These are phyloP conservation scores for Oxyura jamaicensis DNA, from an alignment of 2,113 vertebrate genomes.

Conservation along the genomic window DNA sequence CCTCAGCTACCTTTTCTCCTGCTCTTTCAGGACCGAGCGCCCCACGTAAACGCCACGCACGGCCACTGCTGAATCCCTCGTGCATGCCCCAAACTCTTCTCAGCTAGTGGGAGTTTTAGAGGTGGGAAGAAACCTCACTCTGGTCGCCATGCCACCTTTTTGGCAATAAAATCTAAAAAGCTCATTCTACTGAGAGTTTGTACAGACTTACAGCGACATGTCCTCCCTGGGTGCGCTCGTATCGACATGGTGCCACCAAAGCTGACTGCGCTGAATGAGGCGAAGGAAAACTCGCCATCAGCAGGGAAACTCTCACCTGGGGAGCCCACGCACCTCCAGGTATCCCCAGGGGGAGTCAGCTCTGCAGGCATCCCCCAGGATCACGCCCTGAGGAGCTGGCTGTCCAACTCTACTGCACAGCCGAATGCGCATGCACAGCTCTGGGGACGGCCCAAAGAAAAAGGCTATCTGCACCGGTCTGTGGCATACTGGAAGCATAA, in stretches of 20 bases:
- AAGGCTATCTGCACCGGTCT: rapidly evolving
- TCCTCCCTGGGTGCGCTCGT: not conserved
- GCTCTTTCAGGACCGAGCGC: rapidly evolving
- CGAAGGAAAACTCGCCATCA: rapidly evolving
- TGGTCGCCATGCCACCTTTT: not conserved
- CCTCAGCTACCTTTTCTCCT: not conserved
- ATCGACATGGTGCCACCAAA: not conserved
- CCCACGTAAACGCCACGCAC: rapidly evolving
- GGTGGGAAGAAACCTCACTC: not conserved
- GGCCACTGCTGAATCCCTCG: rapidly evolving
- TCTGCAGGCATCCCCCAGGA: not conserved
- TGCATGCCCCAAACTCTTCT: not conserved
- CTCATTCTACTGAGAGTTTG: not conserved
- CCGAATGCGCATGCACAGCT: rapidly evolving
- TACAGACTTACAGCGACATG: not conserved
- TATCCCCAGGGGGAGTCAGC: not conserved
- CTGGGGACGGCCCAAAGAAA: not conserved
- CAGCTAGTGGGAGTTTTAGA: not conserved
- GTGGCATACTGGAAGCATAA: not conserved
- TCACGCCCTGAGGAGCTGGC: not conserved
- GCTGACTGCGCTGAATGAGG: rapidly evolving
- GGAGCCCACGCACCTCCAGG: not conserved
- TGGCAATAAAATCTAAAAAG: not conserved
- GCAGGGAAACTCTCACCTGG: not conserved
- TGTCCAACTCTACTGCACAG: not conserved